Percentiles rank a stretch among this genome's conserved stretches.
These are phyloP conservation scores for Zoanthus solanderi DNA, from an alignment of 92 coral and sea anemone genomes.

Conservation along the genomic window DNA sequence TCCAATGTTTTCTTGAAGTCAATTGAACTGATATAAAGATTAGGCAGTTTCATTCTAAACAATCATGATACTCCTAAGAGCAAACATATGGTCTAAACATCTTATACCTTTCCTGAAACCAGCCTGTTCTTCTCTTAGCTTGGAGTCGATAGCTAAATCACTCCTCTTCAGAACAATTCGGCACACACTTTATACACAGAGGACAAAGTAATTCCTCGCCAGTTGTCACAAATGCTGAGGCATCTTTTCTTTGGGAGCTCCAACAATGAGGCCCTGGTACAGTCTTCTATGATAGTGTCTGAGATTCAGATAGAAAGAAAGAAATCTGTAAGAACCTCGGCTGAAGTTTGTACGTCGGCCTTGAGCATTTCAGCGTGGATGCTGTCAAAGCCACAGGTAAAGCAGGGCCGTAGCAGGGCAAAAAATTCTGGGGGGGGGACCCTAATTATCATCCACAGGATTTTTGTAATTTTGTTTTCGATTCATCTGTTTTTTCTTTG, in stretches of 20 bases:
- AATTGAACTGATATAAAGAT: background rate
- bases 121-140: background rate
- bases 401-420: background rate
- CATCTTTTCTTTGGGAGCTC: background rate
- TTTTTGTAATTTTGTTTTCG: too few relatives aligned
- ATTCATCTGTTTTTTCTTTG: too few relatives aligned
- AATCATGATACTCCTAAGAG: too few relatives aligned
- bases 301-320: background rate
- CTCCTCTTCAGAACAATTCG: background rate
- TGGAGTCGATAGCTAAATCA: background rate
- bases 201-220: background rate
- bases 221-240: background rate
- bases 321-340: background rate
- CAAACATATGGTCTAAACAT: background rate
- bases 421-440: too few relatives aligned
- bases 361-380: background rate
- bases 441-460: too few relatives aligned
- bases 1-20: too few relatives aligned
- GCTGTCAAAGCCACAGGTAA: background rate
- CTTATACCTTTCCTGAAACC: background rate
- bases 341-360: background rate
- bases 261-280: too few relatives aligned
- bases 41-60: background rate
- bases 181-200: background rate
- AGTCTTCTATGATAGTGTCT: background rate